Evolutionary conservation across 2,113 vertebrate genomes (phyloP).

Genomic region (Misgurnus anguillicaudatus): DNA sequence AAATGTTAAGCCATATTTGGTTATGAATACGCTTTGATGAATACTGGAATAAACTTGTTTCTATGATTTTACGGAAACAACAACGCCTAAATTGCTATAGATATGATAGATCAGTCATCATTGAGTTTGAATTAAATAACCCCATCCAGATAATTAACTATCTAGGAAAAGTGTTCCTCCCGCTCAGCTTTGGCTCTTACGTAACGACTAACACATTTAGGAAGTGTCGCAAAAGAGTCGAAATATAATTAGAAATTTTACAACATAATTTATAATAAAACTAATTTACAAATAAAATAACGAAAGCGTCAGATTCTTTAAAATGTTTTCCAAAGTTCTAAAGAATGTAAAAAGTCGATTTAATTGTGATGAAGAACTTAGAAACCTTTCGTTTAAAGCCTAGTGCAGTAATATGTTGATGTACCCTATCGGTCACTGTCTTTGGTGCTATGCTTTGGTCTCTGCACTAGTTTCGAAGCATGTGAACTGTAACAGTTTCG

Average conservation of each 20-base stretch:
- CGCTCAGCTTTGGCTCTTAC: background rate
- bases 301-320: no score
- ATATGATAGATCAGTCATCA: background rate
- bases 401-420: no score
- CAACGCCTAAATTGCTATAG: background rate
- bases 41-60: background rate
- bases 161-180: background rate
- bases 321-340: no score
- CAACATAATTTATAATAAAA: no score
- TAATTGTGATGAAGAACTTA: no score
- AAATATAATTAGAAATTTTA: background rate
- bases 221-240: slow-evolving; percentile 25
- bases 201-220: slow-evolving; percentile 4
- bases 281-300: no score
- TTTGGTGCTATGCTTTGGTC: background rate
- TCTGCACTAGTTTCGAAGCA: background rate
- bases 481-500: slow-evolving; percentile 5
- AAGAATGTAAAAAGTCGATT: no score
- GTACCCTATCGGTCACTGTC: slow-evolving; percentile 4
- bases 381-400: background rate
- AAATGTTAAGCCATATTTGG: slow-evolving; percentile 3
- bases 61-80: background rate
- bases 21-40: background rate
- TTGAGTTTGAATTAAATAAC: background rate
- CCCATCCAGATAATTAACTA: slow-evolving; percentile 1